Base-by-base conservation (phyloP, 2,113 vertebrate species). In the Leptodactylus fuscus region DNA sequence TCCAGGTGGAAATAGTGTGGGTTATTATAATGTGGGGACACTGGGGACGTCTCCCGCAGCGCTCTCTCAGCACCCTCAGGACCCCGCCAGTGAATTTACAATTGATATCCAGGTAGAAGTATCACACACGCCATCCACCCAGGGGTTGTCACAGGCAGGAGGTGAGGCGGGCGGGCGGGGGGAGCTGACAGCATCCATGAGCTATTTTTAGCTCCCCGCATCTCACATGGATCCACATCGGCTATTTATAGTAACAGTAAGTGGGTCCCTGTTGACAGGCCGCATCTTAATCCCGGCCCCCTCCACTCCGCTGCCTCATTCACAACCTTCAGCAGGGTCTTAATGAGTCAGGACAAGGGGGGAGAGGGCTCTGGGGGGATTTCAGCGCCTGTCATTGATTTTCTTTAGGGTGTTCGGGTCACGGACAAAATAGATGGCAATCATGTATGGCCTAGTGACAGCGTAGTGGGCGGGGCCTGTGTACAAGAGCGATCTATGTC, bases 241-340 rank as follows among this genome's bases (percentile, higher is more conserved):
- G 24, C 51, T 77, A 76, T 74, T 87, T 51, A 78, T 85, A 85
- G 62, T 55, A 81, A 49, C 83, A 86, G 70, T 70, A 81, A 79
- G 69, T 85, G 82, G 46, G 81, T 77, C 69, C 38, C 24, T 60
- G 73, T 32, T 55, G 74, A 85, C 77, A 67, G 62, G 44, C 51
- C 24, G 27, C 53, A 48, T 84, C 55, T 49, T 46, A 29, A 44
- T 48, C 46, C 38, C 15, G n/a, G 6, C 60, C 49, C 81, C 75
- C 81, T 24, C 75, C 76, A 7, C 22, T 77, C 55, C 13, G 12
- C 27, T 18, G 15, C 48, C 58, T 55, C 41, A 58, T 75, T 77
- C 82, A 55, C 65, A 34, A 29, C 38, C 51, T 46, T 38, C 70
- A 29, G 3, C 32, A n/a, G 36, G 53, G 51, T 62, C 55, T n/a